Evolutionary conservation across 2,888 invertebrate genomes (phyloP), one percentile per base, ranked within the genome.

Genomic region (Rutpela maculata): DNA sequence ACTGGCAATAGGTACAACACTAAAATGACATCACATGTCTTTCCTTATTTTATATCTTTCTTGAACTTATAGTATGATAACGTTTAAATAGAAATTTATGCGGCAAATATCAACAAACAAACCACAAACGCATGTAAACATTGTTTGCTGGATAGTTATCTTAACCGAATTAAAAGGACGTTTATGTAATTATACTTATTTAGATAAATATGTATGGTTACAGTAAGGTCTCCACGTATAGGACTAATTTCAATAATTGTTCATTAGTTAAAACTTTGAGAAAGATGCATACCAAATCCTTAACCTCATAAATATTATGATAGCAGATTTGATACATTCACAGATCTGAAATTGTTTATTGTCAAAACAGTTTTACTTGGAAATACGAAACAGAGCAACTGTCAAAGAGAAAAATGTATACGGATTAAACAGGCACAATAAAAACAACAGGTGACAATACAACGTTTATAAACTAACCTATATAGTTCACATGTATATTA

Each of bases 391-490:
- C 50, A 50, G 43, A 15, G 10, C 19, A 19, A 15, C 5, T 69
- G 38, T 59, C 9, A 17, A 31, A 4, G 38, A 26, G 59, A 63
- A 12, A 57, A 60, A 70, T 63, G 55, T 63, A 63, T 63, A 63
- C 71, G 71, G 63, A 71, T 71, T 17, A n/a, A 71, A 59, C 18
- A 70, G 70, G 17, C 19, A 19, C 26, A 77, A 63, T 22, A 65
- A 76, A 75, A 78, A 77, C 76, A 82, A 81, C 82, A 84, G 83
- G 81, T 81, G 83, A 81, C 75, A 78, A 81, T 57, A 70, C 50
- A 73, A 72, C 59, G 72, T 72, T 74, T 65, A 78, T 66, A 82
- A 83, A 84, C 84, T 84, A 84, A 84, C 84, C 84, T 83, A 83
- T 80, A 84, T 82, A 80, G 79, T 82, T 82, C 83, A 83, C 83